These are phyloP conservation scores for Dicrostonyx torquatus DNA, from an alignment of 2,797 vertebrate species.

Conservation along the genomic window DNA sequence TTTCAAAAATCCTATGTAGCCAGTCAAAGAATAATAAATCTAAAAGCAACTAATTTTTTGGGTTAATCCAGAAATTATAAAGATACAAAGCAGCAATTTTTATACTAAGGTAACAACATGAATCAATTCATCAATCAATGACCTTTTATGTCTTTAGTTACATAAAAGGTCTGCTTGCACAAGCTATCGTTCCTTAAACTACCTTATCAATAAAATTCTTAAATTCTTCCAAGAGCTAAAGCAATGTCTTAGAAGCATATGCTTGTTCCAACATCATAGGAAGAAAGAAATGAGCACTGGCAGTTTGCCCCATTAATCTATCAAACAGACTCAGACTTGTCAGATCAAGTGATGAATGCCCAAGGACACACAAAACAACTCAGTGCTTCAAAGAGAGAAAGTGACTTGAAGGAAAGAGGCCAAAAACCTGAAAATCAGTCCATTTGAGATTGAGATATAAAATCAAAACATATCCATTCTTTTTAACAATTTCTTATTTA, in stretches of 20 bases:
- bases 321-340: constrained; percentile 50
- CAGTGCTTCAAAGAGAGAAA: constrained; percentile 27
- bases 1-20: neutral
- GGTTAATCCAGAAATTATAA: neutral
- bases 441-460: neutral
- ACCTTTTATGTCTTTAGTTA: neutral
- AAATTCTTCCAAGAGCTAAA: neutral
- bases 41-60: neutral
- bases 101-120: neutral
- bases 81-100: neutral
- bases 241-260: constrained; percentile 33
- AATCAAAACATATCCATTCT: neutral
- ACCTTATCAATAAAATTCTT: neutral
- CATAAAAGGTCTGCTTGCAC: constrained; percentile 5
- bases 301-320: constrained; percentile 54
- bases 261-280: neutral
- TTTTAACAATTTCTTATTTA: neutral
- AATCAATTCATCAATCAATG: neutral
- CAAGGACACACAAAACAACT: constrained; percentile 24
- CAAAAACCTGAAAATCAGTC: neutral
- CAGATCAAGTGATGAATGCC: constrained; percentile 51
- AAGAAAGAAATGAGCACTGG: constrained; percentile 49
- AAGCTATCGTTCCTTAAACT: constrained; percentile 27
- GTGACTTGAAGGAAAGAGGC: constrained; percentile 4
- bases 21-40: neutral